These are phyloP conservation scores for Lacanobia wlatinum DNA, from an alignment of 2,888 invertebrate species.

Conservation along the genomic window DNA sequence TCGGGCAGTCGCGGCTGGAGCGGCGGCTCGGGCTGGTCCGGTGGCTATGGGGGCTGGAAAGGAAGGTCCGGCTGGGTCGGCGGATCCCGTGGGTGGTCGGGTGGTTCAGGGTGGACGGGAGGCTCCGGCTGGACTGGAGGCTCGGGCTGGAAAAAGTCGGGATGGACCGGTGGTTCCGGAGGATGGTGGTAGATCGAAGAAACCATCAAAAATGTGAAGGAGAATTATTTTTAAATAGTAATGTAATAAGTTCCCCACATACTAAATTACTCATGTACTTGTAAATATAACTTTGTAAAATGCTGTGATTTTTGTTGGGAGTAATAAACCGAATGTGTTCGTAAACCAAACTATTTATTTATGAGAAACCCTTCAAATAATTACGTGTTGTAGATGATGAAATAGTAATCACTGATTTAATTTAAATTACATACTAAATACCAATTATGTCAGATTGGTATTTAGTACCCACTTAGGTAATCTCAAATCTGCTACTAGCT, in stretches of 20 bases:
- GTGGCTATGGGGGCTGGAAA: constrained; percentile 6
- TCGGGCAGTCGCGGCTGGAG: constrained; percentile 30
- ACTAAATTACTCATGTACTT: background rate
- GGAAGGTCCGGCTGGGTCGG: constrained; percentile 9
- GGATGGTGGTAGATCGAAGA: constrained; percentile 50
- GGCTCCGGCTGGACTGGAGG: background rate
- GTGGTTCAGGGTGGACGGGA: constrained; percentile 12
- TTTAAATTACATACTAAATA: background rate
- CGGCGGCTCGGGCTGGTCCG: background rate
- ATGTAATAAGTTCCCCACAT: background rate
- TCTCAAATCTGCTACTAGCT: background rate
- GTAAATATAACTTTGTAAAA: constrained; percentile 13
- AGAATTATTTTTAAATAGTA: background rate
- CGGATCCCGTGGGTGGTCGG: constrained; percentile 20
- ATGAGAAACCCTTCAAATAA: background rate
- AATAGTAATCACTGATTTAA: background rate
- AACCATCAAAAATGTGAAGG: background rate
- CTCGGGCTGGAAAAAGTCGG: constrained; percentile 13
- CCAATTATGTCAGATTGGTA: background rate
- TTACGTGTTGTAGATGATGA: background rate
- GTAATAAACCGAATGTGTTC: constrained; percentile 33
- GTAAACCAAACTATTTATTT: constrained; percentile 17
- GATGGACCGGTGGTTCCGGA: constrained; percentile 24
- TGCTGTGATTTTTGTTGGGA: constrained; percentile 1
- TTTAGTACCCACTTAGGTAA: background rate